phyloP scores from a whole-genome alignment of 2,888 invertebrate species.

The Acanthosoma haemorrhoidale region DNA sequence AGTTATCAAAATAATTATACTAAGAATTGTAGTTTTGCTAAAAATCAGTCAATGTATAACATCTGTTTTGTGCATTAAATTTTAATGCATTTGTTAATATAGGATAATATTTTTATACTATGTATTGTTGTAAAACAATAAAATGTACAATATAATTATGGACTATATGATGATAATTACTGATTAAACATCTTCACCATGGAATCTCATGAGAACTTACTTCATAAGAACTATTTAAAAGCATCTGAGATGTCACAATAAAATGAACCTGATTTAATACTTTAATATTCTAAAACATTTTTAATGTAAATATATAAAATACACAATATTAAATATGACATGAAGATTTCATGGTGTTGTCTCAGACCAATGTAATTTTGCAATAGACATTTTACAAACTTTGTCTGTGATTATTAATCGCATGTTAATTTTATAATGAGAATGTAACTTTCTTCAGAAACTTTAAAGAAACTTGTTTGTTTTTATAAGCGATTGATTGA shows the following conservation, averaged over 20 bases:
- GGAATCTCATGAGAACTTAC: constrained; percentile 5
- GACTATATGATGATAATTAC: background rate
- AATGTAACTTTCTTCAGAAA: no score
- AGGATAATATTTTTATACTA: constrained; percentile 31
- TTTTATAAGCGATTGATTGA: background rate
- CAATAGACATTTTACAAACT: constrained; percentile 20
- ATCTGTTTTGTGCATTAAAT: constrained; percentile 22
- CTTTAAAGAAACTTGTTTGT: background rate
- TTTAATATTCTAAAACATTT: background rate
- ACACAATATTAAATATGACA: background rate
- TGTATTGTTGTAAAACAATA: background rate
- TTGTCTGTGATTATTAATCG: constrained; percentile 14
- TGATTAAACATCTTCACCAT: constrained; percentile 25
- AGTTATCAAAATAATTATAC: constrained; percentile 10
- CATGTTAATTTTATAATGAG: background rate
- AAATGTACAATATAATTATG: constrained; percentile 11
- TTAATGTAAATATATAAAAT: background rate
- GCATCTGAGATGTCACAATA: background rate
- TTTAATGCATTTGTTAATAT: constrained; percentile 28
- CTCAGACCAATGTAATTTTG: constrained; percentile 21
- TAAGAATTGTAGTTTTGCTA: constrained; percentile 25
- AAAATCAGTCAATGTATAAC: constrained; percentile 6
- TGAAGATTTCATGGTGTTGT: constrained; percentile 26
- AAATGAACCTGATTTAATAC: background rate
- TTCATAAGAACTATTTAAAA: background rate